A percentile compares a stretch with the other conserved stretches of the same genome.
Evolutionary conservation across 2,888 invertebrate species (phyloP).

Genomic region (Caenorhabditis plicata): DNA sequence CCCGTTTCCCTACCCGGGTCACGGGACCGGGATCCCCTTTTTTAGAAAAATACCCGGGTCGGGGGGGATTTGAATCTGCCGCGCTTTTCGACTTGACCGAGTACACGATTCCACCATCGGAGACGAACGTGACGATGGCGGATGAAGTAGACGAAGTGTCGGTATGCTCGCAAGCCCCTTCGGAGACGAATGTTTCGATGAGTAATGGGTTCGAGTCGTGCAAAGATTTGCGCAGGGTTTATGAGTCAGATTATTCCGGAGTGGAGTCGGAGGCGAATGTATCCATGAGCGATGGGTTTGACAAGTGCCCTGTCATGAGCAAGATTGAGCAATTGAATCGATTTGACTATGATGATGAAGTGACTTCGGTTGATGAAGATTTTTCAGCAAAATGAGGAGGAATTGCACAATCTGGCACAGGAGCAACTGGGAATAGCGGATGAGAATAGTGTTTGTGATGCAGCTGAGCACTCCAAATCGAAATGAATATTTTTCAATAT

Average conservation of each 20-base stretch:
- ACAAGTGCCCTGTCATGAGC: too few relatives aligned
- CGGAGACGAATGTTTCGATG: too few relatives aligned
- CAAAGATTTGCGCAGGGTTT: conserved; percentile 1
- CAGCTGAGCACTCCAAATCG: too few relatives aligned
- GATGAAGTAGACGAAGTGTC: conserved; percentile 5
- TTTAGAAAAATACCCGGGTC: too few relatives aligned
- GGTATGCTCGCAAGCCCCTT: too few relatives aligned
- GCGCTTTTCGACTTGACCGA: not conserved
- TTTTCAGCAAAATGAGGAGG: not conserved
- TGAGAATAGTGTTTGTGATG: conserved; percentile 6
- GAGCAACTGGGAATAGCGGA: conserved; percentile 12
- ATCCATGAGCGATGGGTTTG: conserved; percentile 4
- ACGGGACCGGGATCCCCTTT: too few relatives aligned
- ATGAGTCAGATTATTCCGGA: conserved; percentile 16
- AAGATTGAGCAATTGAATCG: not conserved
- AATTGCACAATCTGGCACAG: too few relatives aligned
- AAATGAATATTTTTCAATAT: too few relatives aligned
- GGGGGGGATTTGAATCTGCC: conserved; percentile 13
- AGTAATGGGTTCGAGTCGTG: not conserved
- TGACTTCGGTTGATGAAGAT: too few relatives aligned
- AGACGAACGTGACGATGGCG: not conserved
- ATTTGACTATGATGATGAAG: not conserved
- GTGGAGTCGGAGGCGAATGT: conserved; percentile 25
- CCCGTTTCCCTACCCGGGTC: too few relatives aligned
- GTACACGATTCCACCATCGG: not conserved